Evolutionary conservation across 2,797 vertebrate species (phyloP).

Genomic region (Takifugu ocellatus): DNA sequence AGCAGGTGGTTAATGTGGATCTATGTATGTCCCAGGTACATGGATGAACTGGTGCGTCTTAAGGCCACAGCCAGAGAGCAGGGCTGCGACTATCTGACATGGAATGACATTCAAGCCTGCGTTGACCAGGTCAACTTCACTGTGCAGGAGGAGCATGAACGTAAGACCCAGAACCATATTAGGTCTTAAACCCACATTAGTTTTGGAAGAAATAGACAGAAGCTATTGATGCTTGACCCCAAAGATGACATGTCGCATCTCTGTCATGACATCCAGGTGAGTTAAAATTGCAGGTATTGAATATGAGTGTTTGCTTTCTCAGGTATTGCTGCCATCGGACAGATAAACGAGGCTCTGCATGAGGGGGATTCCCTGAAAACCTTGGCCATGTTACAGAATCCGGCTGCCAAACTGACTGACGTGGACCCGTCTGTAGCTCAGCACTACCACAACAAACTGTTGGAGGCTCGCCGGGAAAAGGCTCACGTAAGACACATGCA

Average conservation of each 20-base stretch:
- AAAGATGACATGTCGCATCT: neutral
- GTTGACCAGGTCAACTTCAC: slow-evolving; percentile 87
- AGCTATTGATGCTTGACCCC: neutral
- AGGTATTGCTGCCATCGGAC: slow-evolving; percentile 95
- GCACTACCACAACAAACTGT: slow-evolving; percentile 92
- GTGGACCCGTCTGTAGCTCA: slow-evolving; percentile 86
- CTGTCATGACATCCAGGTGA: too few species aligned
- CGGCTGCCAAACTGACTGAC: slow-evolving; percentile 88
- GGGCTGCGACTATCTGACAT: slow-evolving; percentile 85
- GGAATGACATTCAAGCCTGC: slow-evolving; percentile 96
- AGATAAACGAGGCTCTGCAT: slow-evolving; percentile 94
- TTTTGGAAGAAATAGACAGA: too few species aligned
- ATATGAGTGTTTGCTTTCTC: neutral
- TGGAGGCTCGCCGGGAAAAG: slow-evolving; percentile 92
- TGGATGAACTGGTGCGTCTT: slow-evolving; percentile 89
- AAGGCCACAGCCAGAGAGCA: slow-evolving; percentile 80
- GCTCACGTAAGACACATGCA: slow-evolving; percentile 82
- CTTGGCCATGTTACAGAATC: slow-evolving; percentile 83
- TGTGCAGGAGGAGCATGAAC: slow-evolving; percentile 91
- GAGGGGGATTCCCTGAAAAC: slow-evolving; percentile 87
- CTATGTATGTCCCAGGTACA: slow-evolving; percentile 76
- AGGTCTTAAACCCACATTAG: too few species aligned
- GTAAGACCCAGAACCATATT: slow-evolving; percentile 69
- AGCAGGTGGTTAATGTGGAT: neutral
- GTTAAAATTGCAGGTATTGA: too few species aligned